Evolutionary conservation across 2,113 vertebrate species (phyloP).

Genomic region (Beaufortia kweichowensis): DNA sequence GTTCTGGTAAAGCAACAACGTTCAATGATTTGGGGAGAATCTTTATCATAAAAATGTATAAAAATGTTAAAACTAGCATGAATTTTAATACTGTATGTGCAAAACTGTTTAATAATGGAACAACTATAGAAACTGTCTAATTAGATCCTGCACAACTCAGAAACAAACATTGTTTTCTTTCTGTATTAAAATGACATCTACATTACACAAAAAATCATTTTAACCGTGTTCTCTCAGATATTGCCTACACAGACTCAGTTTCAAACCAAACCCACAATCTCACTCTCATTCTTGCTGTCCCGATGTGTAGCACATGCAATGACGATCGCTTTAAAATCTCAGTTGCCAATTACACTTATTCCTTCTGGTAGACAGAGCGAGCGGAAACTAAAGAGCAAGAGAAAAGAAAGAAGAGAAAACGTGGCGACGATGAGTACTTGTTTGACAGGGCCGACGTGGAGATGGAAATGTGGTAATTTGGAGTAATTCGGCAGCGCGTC

Average conservation of each 20-base stretch:
- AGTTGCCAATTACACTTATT: slow-evolving; percentile 78
- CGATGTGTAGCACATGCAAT: slow-evolving; percentile 68
- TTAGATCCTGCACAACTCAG: too few relatives aligned
- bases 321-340: slow-evolving; percentile 77
- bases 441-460: slow-evolving; percentile 76
- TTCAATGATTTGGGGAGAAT: too few relatives aligned
- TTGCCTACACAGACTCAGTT: slow-evolving; percentile 39
- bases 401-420: slow-evolving; percentile 48
- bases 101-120: too few relatives aligned
- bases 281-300: slow-evolving; percentile 56
- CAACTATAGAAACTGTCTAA: too few relatives aligned
- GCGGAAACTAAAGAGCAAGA: background rate
- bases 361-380: slow-evolving; percentile 59
- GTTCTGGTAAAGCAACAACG: too few relatives aligned
- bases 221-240: slow-evolving; percentile 21
- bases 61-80: too few relatives aligned
- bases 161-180: too few relatives aligned
- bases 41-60: too few relatives aligned
- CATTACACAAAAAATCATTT: too few relatives aligned
- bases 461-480: slow-evolving; percentile 83
- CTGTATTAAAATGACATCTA: too few relatives aligned
- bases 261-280: slow-evolving; percentile 26
- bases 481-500: slow-evolving; percentile 79
- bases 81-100: too few relatives aligned
- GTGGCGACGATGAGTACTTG: slow-evolving; percentile 67